Base-by-base conservation (phyloP, 2,113 vertebrate genomes). In the Scartelaos histophorus region DNA sequence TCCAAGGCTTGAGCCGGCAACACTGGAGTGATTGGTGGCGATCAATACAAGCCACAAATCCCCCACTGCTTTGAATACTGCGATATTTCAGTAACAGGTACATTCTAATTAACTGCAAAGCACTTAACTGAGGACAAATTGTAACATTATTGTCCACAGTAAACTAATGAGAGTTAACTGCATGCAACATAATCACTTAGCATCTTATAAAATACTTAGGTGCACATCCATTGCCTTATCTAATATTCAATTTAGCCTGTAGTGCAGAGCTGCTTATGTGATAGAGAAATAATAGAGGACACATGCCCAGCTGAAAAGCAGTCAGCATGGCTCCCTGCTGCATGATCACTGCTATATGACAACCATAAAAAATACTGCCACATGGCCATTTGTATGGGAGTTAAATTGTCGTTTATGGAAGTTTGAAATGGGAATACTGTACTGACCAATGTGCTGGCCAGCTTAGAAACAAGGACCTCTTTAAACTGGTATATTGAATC, bases 291-390 rank as follows among this genome's bases (percentile, higher is more conserved):
- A 84, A 79, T 75, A 43, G 47, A 67, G 66, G 76, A 58, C 71
- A 68, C 76, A 76, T 76, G 71, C 57, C 78, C 70, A 72, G 60
- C 15, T 77, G 21, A 75, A 58, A 45, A 58, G 70, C 53, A 49
- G 22, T 75, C 64, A 64, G 78, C 51, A 49, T 7, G 7, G 64
- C 67, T 85, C 78, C 74, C 74, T 24, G 71, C 65, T 74, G 81
- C 43, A 68, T 6, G 1, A 72, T 83, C 35, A 70, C 66, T 43
- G 29, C 77, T 77, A 67, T 65, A 73, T 71, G 43, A 43, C 65
- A 57, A 38, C 78, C 53, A 80, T 80, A 71, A 85, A 84, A 67
- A 74, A 70, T 67, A 76, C 66, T 69, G 57, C 67, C 73, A 84
- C 61, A 74, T 74, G 65, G 72, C 60, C 65, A 57, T 68, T n/a